Conservation (phyloP, 1,140 invertebrate genomes). For the Bombyx mandarina region DNA sequence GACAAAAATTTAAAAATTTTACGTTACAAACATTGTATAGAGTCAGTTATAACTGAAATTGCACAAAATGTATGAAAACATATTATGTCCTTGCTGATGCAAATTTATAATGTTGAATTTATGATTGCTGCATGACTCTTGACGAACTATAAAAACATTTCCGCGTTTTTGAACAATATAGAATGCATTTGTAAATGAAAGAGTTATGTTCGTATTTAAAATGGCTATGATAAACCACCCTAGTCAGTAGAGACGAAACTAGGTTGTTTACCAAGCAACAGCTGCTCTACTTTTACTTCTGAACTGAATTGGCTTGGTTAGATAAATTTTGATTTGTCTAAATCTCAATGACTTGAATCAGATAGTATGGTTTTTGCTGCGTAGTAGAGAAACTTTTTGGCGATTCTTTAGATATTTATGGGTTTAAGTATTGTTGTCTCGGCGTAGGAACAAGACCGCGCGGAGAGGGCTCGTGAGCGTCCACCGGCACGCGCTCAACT, state of each 20-base stretch:
- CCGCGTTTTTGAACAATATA: slow-evolving; percentile 12
- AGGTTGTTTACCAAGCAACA: slow-evolving; percentile 21
- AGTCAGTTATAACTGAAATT: slow-evolving; percentile 35
- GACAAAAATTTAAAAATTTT: slow-evolving; percentile 3
- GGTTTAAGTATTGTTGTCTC: background rate
- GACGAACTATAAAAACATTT: slow-evolving; percentile 42
- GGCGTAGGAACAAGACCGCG: slow-evolving; percentile 56
- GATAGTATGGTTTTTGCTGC: background rate
- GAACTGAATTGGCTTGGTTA: background rate
- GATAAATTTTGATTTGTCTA: background rate
- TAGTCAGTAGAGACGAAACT: background rate
- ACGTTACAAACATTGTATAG: slow-evolving; percentile 14
- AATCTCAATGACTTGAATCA: background rate
- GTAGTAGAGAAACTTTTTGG: slow-evolving; percentile 1
- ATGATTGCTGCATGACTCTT: slow-evolving; percentile 57
- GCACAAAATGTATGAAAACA: slow-evolving; percentile 31
- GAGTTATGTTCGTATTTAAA: background rate
- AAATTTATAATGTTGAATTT: slow-evolving; percentile 30
- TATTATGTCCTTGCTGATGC: slow-evolving; percentile 25
- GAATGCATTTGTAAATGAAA: background rate
- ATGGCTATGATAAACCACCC: slow-evolving; percentile 4
- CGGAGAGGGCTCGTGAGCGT: slow-evolving; percentile 82
- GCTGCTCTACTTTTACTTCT: background rate
- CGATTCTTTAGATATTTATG: background rate
- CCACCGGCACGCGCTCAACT: slow-evolving; percentile 84